Evolutionary conservation across 2,888 invertebrate species (phyloP).

Genomic region (Orthosia cruda): DNA sequence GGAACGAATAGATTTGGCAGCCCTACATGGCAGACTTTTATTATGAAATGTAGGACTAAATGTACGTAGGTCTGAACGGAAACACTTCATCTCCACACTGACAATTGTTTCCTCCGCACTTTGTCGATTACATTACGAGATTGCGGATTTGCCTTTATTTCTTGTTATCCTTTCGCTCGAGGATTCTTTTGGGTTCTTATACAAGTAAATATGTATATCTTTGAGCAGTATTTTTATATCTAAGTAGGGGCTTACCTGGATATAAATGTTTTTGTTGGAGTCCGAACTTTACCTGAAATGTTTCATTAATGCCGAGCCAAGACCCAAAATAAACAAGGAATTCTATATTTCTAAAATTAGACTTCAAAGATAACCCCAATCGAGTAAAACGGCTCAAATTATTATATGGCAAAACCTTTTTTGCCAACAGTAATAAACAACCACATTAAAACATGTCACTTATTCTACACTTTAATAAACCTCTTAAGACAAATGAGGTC

Average conservation of each 20-base stretch:
- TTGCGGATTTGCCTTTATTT: slow-evolving; percentile 38
- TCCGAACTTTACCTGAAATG: background rate
- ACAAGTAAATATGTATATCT: background rate
- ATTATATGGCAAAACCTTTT: no score
- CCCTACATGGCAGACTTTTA: slow-evolving; percentile 40
- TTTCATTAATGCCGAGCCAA: background rate
- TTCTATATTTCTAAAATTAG: background rate
- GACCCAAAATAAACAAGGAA: background rate
- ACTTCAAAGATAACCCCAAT: background rate
- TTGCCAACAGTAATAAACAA: no score
- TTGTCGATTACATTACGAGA: slow-evolving; percentile 58
- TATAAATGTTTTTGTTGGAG: background rate
- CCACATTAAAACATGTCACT: no score
- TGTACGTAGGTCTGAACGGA: slow-evolving; percentile 66
- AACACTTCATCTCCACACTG: slow-evolving; percentile 74
- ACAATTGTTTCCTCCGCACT: slow-evolving; percentile 74
- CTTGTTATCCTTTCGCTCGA: slow-evolving; percentile 6
- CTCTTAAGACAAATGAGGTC: background rate
- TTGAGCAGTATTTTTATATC: background rate
- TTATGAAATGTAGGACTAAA: slow-evolving; percentile 45
- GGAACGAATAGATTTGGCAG: background rate
- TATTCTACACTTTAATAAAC: no score
- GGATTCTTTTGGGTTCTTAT: background rate
- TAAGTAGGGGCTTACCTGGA: background rate
- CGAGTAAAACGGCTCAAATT: no score